Base-by-base conservation (phyloP, 2,888 invertebrate genomes). In the Amphiduros pacificus region DNA sequence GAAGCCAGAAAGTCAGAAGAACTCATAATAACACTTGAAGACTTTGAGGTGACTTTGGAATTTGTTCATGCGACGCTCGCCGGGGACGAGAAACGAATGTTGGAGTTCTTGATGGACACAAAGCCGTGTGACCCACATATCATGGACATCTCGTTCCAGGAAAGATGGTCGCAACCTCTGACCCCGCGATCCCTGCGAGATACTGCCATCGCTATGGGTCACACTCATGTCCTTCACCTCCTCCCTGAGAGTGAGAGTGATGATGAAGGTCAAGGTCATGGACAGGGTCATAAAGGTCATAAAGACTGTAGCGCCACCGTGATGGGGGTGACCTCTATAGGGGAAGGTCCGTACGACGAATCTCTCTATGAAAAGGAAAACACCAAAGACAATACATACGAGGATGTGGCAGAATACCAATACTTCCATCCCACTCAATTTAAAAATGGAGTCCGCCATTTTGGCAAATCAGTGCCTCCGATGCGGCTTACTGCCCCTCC, bases 41-140 rank as follows among this genome's bases (percentile, higher is more conserved):
- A 65, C 29, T 67, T 27, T 24, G 58, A 63, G 22, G 59, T 61
- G 40, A 67, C 63, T 9, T 17, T 68, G 3, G 68, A 68, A 55
- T 75, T 79, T 51, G 79, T 79, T 1, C 80, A 80, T 56, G 78
- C 80, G 6, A 76, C 77, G 1, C 73, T 80, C 52, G 79, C 80
- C 4, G 79, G 79, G 0, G 80, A 80, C 52, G 70, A 67, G 20
- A 70, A 72, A 11, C 57, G 73, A n/a, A 77, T 78, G 76, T 54
- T 70, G 28, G 66, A 69, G 55, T 65, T 79, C 20, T 50, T 77
- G 29, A 69, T 71, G 60, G 74, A 78, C 62, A 61, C 69, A 4
- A 71, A 74, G 20, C 57, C 59, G 22, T 59, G 60, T 27, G 76
- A 79, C 62, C 63, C 77, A 44, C 52, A 70, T 49, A 74, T 75